Evolutionary conservation across 23 tunicate species (phyloP).

Genomic region (Trididemnum miniatum): DNA sequence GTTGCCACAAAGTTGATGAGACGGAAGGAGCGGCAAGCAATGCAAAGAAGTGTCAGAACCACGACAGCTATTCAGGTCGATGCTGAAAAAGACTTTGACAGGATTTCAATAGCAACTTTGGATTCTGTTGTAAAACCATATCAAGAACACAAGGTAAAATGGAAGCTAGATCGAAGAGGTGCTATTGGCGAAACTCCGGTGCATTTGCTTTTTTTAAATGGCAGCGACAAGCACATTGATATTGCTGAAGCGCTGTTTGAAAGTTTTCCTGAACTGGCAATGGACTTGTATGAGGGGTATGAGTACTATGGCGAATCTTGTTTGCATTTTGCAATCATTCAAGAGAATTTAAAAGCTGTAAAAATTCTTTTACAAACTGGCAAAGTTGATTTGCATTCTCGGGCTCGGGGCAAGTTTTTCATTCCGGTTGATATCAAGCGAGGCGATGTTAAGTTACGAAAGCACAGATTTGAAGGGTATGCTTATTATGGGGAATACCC

Average conservation of each 20-base stretch:
- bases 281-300: slow-evolving; percentile 70
- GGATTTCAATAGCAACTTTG: slow-evolving; percentile 27
- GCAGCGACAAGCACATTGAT: slow-evolving; percentile 56
- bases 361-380: slow-evolving; percentile 55
- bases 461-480: slow-evolving; percentile 76
- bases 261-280: slow-evolving; percentile 68
- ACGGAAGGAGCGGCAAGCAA: slow-evolving; percentile 21
- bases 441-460: slow-evolving; percentile 67
- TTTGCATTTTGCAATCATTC: slow-evolving; percentile 84
- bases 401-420: slow-evolving; percentile 89
- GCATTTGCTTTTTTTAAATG: slow-evolving; percentile 75
- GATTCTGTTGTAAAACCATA: slow-evolving; percentile 51
- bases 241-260: slow-evolving; percentile 66
- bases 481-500: slow-evolving; percentile 95
- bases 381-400: slow-evolving; percentile 56
- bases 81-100: slow-evolving; percentile 1
- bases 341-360: slow-evolving; percentile 64
- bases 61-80: not conserved
- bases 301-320: slow-evolving; percentile 90
- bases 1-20: slow-evolving; percentile 21
- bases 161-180: slow-evolving; percentile 84
- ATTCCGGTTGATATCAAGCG: slow-evolving; percentile 78
- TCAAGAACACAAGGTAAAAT: slow-evolving; percentile 33
- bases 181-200: slow-evolving; percentile 93
- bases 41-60: not conserved